Base-by-base conservation (phyloP, 2,113 vertebrate species). In the Catagonus wagneri region DNA sequence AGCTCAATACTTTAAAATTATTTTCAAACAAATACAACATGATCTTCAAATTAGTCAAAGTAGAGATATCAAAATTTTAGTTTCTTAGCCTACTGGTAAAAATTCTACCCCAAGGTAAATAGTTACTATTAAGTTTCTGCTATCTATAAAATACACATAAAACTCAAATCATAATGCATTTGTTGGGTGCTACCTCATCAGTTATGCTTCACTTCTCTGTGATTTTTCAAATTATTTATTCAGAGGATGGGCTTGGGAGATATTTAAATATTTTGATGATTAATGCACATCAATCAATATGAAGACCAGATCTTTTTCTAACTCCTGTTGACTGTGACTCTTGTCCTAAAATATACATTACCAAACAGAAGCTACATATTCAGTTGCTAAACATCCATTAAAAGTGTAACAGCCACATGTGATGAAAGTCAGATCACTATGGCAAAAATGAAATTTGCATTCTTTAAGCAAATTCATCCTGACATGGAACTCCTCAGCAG, bases 161-260 rank as follows among this genome's bases (percentile, higher is more conserved):
- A 96, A 98, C 98, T 98, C 96, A 96, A 98, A 98, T 97, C 96
- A 98, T 94, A 98, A 94, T 95, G 86, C 95, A 98, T 97, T 98
- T 97, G 94, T 97, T 98, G 96, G 98, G 96, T 90, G 83, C 95
- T 96, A 87, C 76, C 97, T 44, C 94, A 98, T 97, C 96, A 98
- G 98, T 98, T 97, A 98, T 97, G 17, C 93, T 98, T 97, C 87
- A 97, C 96, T 98, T 98, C 96, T 92, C 90, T 96, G 96, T 97
- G 97, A 95, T 96, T 98, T 98, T 96, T 95, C 89, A 97, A 98
- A 98, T 98, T 93, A 98, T 98, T 98, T 98, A 98, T 98, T 96
- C 95, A 97, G 93, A 97, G 96, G 75, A 96, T 97, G 84, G 93
- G 83, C 94, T 96, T 91, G 71, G 90, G 39, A 88, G 96, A 96